Evolutionary conservation across 2,888 invertebrate species (phyloP), one percentile per base, ranked within the genome.

Genomic region (Cheilosia variabilis): DNA sequence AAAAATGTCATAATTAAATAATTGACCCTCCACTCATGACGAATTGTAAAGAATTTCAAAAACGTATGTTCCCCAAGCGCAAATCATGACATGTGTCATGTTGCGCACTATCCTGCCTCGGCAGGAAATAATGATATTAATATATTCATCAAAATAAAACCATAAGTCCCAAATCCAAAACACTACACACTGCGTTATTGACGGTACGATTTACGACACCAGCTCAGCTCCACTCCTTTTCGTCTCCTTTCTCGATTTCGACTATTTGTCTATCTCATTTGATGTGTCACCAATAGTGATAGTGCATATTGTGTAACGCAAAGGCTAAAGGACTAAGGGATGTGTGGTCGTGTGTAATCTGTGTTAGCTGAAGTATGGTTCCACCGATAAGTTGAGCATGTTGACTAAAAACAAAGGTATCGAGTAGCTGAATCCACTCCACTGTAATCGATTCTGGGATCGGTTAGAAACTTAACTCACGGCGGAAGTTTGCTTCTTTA

Each of bases 311-410:
- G 34, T 57, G 57, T 31, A 47, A 66, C 37, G 41, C 10, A 27
- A 43, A 31, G 17, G 31, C 27, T 6, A 55, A 47, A 34, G 68
- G 53, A 34, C n/a, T 62, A 31, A 50, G 13, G 19, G 9, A 37
- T 45, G 19, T 52, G 31, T 47, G 6, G 41, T 10, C 13, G 43
- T 57, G 43, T 31, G 52, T 22, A 73, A 66, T 72, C 66, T 77
- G 77, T 63, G 83, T 78, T 78, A 83, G 83, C 60, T 83, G 78
- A 78, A 77, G 83, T 83, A 78, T 78, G 68, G 78, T 83, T 83
- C 78, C 83, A 83, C 50, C 73, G 83, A 83, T 83, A 83, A 73
- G 27, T 50, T 50, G 55, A 55, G 24, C 22, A 31, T 68, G 43
- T 55, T 68, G 57, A 72, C 78, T 57, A 58, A 53, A 68, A 50